phyloP scores from a whole-genome alignment of 2,113 vertebrate species.

The Neolamprologus toae region DNA sequence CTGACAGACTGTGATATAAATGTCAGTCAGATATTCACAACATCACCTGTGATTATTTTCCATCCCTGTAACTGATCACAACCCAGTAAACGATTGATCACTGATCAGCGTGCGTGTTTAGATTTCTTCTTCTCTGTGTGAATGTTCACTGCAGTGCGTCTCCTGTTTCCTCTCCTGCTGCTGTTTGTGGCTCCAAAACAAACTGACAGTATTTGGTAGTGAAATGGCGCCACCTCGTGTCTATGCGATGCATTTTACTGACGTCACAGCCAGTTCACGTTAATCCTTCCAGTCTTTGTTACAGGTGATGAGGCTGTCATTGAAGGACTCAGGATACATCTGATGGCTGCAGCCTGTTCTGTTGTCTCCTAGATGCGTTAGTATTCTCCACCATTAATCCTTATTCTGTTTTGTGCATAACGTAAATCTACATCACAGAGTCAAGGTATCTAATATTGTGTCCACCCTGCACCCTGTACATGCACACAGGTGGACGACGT shows the following conservation, averaged over 20 bases:
- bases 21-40: background rate
- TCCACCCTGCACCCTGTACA: background rate
- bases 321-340: fast-evolving
- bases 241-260: background rate
- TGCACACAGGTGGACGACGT: background rate
- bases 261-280: fast-evolving
- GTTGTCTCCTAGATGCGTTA: background rate
- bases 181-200: background rate
- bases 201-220: background rate
- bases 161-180: background rate
- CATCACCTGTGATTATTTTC: background rate
- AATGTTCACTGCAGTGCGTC: background rate
- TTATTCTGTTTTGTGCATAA: background rate
- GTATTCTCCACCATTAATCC: background rate
- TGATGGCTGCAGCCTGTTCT: background rate
- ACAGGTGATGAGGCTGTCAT: background rate
- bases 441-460: background rate
- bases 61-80: background rate
- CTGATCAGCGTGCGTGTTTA: background rate
- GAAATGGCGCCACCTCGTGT: background rate
- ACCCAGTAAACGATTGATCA: background rate
- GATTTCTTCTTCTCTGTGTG: background rate
- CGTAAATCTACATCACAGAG: background rate
- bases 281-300: fast-evolving
- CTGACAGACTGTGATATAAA: background rate